Evolutionary conservation across 2,888 invertebrate species (phyloP), one percentile per base, ranked within the genome.

Genomic region (Notocelia uddmanniana): DNA sequence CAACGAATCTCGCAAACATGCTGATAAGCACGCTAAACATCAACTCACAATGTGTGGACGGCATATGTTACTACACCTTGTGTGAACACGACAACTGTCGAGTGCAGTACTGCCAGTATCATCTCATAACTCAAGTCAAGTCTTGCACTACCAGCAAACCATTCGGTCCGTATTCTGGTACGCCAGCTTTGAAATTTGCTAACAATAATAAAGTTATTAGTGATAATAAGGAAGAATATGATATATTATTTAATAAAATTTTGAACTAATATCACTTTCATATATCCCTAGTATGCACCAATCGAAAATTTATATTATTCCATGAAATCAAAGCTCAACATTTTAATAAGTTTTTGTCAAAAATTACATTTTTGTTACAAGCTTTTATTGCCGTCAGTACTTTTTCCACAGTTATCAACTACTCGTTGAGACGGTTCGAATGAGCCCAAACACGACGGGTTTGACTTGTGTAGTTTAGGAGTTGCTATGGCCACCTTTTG

Each of bases 11-110:
- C 11, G 83, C 86, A 60, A 89, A 89, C 72, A 81, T 76, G 70
- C 75, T 89, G 45, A 81, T 88, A 60, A 76, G 62, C 37, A 78
- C 83, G 66, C 73, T 86, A 34, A 78, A 86, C 48, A 81, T 87
- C 6, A 79, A 86, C 45, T 81, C 86, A 0, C 79, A 82, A 63
- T 91, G 90, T 73, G 73, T 76, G 2, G 81, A 85, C 18, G 88
- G 88, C 10, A 74, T 85, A 37, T 89, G 89, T 76, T 86, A 86
- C 69, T 90, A 86, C 63, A 81, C 80, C n/a, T 63, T 76, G 34
- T 88, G 87, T 70, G 76, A 83, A 69, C 45, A 81, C 18, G 75
- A 76, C 1, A 76, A 81, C 31, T 88, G 87, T 73, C 77, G 79
- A 73, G 48, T 79, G 31, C 74, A 77, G 52, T 83, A 84, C 76